phyloP scores from a whole-genome alignment of 2,797 vertebrate genomes.

The Pseudopleuronectes americanus region DNA sequence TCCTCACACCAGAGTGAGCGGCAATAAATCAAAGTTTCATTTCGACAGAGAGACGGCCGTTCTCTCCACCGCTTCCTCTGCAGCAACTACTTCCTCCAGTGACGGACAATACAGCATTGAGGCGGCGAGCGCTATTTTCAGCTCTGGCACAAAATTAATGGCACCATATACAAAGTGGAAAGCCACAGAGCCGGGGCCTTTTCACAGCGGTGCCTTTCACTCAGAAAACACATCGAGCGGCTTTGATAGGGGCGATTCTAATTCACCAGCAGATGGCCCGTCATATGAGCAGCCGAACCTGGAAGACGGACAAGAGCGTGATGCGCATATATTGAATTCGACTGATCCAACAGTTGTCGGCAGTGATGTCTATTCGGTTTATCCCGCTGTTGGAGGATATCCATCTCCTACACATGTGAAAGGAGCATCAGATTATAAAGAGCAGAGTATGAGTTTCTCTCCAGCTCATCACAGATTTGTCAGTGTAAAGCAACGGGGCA shows the following conservation, averaged over 20 bases:
- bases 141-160: slow-evolving; percentile 67
- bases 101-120: slow-evolving; percentile 50
- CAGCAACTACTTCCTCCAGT: slow-evolving; percentile 30
- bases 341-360: slow-evolving; percentile 24
- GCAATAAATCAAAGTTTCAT: slow-evolving; percentile 59
- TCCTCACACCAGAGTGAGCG: slow-evolving; percentile 29
- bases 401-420: slow-evolving; percentile 39
- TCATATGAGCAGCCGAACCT: slow-evolving; percentile 48
- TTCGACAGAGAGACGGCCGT: slow-evolving; percentile 40
- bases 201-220: slow-evolving; percentile 57
- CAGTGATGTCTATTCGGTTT: slow-evolving; percentile 41
- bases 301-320: slow-evolving; percentile 44
- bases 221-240: slow-evolving; percentile 54
- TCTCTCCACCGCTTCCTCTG: slow-evolving; percentile 33
- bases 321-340: slow-evolving; percentile 42
- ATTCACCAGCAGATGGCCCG: slow-evolving; percentile 59
- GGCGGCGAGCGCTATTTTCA: slow-evolving; percentile 64
- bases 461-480: slow-evolving; percentile 48
- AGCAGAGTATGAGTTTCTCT: slow-evolving; percentile 35
- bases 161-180: slow-evolving; percentile 62
- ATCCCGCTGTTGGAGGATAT: slow-evolving; percentile 40
- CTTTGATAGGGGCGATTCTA: slow-evolving; percentile 53
- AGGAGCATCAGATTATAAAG: slow-evolving; percentile 25
- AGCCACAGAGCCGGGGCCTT: slow-evolving; percentile 49
- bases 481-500: slow-evolving; percentile 11